Evolutionary conservation across 2,797 vertebrate species (phyloP).

Genomic region (Simalia tracyae): DNA sequence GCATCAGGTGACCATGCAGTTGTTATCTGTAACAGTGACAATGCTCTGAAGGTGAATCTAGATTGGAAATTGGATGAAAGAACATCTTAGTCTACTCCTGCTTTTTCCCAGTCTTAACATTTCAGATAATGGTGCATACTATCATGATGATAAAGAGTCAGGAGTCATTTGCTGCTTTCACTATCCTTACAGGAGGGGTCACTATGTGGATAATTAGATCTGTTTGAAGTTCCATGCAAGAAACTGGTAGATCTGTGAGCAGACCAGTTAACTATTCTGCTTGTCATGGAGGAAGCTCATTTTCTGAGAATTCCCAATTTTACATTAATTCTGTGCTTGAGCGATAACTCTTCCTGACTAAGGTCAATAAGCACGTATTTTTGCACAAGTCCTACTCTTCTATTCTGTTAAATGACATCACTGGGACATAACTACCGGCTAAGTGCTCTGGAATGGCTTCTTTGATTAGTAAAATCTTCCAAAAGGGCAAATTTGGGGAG

Average conservation of each 20-base stretch:
- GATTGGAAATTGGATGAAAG: neutral
- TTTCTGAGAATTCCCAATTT: neutral
- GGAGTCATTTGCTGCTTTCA: neutral
- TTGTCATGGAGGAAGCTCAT: neutral
- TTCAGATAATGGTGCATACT: neutral
- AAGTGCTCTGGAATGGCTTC: neutral
- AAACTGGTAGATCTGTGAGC: neutral
- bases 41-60: neutral
- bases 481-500: neutral
- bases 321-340: neutral
- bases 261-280: neutral
- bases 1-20: neutral
- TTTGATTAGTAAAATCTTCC: neutral
- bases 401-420: neutral
- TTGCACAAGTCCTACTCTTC: neutral
- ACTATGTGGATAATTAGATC: neutral
- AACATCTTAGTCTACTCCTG: neutral
- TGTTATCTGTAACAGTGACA: neutral
- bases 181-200: neutral
- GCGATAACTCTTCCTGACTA: neutral
- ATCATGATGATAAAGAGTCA: neutral
- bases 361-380: neutral
- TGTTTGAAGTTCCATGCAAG: neutral
- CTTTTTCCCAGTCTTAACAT: neutral
- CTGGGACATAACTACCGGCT: neutral